A percentile compares a stretch with the other conserved stretches of the same genome.
These are phyloP conservation scores for Yponomeuta plumbellus DNA, from an alignment of 2,888 invertebrate genomes.

Conservation along the genomic window DNA sequence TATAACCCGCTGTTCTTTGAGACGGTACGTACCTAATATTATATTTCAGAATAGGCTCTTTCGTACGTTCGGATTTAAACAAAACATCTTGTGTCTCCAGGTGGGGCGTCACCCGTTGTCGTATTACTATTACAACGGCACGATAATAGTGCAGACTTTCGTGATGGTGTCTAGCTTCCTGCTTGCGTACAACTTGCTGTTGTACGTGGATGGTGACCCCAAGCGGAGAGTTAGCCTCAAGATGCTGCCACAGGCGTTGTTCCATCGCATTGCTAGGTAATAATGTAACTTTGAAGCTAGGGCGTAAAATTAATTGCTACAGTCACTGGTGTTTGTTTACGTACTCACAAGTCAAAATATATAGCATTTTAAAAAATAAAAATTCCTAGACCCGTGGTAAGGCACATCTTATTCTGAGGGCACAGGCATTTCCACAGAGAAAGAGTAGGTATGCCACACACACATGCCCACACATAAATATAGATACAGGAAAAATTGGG, in stretches of 20 bases:
- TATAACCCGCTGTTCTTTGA: constrained; percentile 47
- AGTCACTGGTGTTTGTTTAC: background rate
- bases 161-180: constrained; percentile 52
- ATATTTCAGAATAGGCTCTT: background rate
- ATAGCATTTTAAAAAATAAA: too few species aligned
- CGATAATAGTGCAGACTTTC: constrained; percentile 48
- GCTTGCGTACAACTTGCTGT: constrained; percentile 47
- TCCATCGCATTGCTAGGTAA: constrained; percentile 39
- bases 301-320: background rate
- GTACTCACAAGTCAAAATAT: too few species aligned
- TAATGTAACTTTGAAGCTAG: background rate
- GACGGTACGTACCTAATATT: constrained; percentile 32
- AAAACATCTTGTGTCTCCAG: background rate
- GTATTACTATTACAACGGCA: constrained; percentile 38
- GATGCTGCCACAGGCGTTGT: constrained; percentile 36
- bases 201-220: constrained; percentile 19
- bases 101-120: background rate
- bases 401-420: too few species aligned
- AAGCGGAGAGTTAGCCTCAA: constrained; percentile 28
- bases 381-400: too few species aligned
- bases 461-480: too few species aligned
- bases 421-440: too few species aligned
- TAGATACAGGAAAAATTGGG: too few species aligned
- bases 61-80: background rate
- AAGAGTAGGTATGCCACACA: too few species aligned